Base-by-base conservation (phyloP, 2,113 vertebrate species). In the Rhinolophus ferrumequinum region DNA sequence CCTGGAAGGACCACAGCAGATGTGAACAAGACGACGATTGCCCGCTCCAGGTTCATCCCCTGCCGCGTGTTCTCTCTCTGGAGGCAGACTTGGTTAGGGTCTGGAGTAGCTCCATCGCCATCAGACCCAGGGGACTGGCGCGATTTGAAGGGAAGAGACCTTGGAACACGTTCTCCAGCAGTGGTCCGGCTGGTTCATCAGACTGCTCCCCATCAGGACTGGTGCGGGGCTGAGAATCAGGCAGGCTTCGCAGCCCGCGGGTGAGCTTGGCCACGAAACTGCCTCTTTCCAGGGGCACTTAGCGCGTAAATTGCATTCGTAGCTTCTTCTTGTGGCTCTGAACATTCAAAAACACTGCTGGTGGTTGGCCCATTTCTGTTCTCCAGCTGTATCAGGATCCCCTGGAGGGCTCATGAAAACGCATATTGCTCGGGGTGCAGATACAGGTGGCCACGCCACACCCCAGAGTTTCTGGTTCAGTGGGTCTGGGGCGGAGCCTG, bases 281-380 rank as follows among this genome's bases (percentile, higher is more conserved):
- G 4, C n/a, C 9, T 22, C 21, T 13, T 19, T 69, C 0, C 0
- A 9, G 28, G 64, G 44, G 11, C 47, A 0, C 76, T 56, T 33
- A 58, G 35, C 35, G 44, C 10, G 0, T 79, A 22, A 52, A 8
- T 64, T 28, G 0, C 3, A 3, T 67, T 79, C 26, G 0, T 9
- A 0, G 28, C 38, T 72, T 38, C 58, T 91, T 26, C 77, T 64
- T 2, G 0, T 15, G 66, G 44, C 81, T 64, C 28, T 58, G 56
- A 72, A n/a, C 22, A 0, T 90, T 69, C 81, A 67, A 67, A 33
- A 35, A 6, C 12, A 30, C 38, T n/a, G 22, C 22, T 47, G 22
- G 60, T 66, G 52, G 44, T 41, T 80, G 11, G 22, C 22, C 26
- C 9, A 33, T 82, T 44, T 82, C 30, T 22, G 52, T 88, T 80